Evolutionary conservation across 1,140 invertebrate genomes (phyloP), one percentile per base, ranked within the genome.

Genomic region (Elymnias hypermnestra): DNA sequence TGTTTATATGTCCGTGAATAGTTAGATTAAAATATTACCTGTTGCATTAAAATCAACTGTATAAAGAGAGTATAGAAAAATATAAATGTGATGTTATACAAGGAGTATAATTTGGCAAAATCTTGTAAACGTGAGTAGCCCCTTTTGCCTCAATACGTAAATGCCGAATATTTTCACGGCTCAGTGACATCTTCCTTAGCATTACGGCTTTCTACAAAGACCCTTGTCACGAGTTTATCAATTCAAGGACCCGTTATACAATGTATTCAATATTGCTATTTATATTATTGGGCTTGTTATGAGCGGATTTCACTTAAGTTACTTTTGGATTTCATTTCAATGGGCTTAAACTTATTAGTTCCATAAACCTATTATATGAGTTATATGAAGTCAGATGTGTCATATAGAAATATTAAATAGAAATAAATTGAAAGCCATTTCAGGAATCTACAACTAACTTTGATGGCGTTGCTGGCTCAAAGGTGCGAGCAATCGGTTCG

Each of bases 191-290:
- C 36, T 22, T 38, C 21, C 19, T 21, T 14, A 38, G 36, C 21
- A 38, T 38, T 38, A 38, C 7, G 14, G 5, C 18, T 22, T 22
- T 17, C 36, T 22, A 38, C 10, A 23, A 23, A 33, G 36, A 38
- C 36, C 36, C 36, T 22, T 22, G 36, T 38, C 36, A 38, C 9
- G 36, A 38, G 19, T 38, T 13, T 22, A 38, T 38, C 36, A 21
- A 22, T 22, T 22, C 36, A 38, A 38, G 18, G 36, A 13, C 10
- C n/a, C 35, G 9, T 23, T 38, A 7, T 23, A 38, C 21, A 38
- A 22, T 37, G 21, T 21, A 35, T 19, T 9, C 18, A 21, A 18
- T 36, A 10, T 36, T 36, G 17, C 5, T 38, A 22, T 22, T 23
- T 23, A 23, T 12, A 14, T 22, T 22, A 22, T 21, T 38, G 12